These are phyloP conservation scores for Pimephales promelas DNA, from an alignment of 2,113 vertebrate species.

Conservation along the genomic window DNA sequence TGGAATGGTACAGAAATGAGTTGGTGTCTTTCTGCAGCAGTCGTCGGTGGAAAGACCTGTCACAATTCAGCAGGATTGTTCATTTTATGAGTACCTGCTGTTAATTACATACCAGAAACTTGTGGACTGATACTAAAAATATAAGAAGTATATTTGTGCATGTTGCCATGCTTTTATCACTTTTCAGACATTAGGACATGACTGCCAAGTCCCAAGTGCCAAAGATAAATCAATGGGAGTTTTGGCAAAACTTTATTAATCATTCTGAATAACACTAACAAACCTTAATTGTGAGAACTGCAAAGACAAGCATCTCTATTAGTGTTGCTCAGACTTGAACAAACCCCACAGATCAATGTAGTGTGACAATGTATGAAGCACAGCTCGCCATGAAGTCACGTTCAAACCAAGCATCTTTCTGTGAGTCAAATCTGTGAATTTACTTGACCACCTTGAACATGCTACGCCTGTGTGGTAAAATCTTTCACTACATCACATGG, in stretches of 20 bases:
- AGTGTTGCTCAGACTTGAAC: neutral
- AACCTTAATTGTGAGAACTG: neutral
- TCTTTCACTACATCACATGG: no score
- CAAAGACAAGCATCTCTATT: neutral
- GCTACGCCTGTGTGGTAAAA: no score
- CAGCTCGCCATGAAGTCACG: no score
- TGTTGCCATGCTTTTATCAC: neutral
- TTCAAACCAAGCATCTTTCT: no score
- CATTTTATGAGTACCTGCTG: neutral
- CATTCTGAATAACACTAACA: neutral
- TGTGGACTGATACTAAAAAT: neutral
- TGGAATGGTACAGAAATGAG: conserved; percentile 52
- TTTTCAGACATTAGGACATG: neutral
- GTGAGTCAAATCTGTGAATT: no score
- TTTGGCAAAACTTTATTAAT: neutral
- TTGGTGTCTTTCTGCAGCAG: conserved; percentile 28
- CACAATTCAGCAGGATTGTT: neutral
- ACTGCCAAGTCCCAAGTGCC: no score
- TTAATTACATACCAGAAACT: neutral
- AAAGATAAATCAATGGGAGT: no score
- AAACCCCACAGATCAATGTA: neutral
- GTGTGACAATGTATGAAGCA: no score
- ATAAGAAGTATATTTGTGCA: neutral
- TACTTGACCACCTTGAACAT: no score
- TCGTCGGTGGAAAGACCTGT: neutral